Evolutionary conservation across 64 coral and sea anemone genomes (phyloP), one percentile per base, ranked within the genome.

Genomic region (Porites australiensis): DNA sequence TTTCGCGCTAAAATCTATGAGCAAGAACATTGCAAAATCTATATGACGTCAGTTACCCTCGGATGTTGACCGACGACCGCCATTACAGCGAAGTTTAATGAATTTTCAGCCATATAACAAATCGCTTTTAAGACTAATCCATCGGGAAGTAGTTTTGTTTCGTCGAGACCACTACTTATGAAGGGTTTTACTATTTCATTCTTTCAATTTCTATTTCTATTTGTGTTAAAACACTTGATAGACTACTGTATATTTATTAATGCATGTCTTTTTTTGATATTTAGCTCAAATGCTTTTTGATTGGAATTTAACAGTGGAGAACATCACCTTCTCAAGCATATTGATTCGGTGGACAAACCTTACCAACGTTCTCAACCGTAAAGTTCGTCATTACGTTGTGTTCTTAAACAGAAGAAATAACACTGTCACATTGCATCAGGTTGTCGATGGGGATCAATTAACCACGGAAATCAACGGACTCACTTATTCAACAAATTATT

Each of bases 311-410:
- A 27, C 58, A 82, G 58, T 63, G 8, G 22, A 61, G 1, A 62
- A 64, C 12, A 45, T 4, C 4, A 64, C 55, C 4, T 62, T 21
- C 15, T 60, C 58, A 8, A 82, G 57, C 0, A 44, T 82, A 7
- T 62, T 6, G 21, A 44, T 82, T 82, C 79, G 63, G 11, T 82
- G 79, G 79, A 27, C 20, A 44, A 60, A 82, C 79, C 79, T 82
- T 0, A 62, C 57, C 13, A 44, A 14, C 45, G 12, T 82, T 45
- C 23, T 82, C 2, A 62, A 62, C 43, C 54, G 57, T 6, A 12
- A 63, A 47, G 37, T 82, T 7, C 22, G 12, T 13, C 79, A 82
- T 14, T 82, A 61, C 27, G 15, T 82, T 19, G 16, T 82, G 13
- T 6, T 82, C 0, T 15, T 82, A 8, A 61, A 62, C 54, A 16